Percentiles rank a stretch among this genome's conserved stretches.
Evolutionary conservation across 2,113 vertebrate genomes (phyloP).

Genomic region (Epinephelus fuscoguttatus): DNA sequence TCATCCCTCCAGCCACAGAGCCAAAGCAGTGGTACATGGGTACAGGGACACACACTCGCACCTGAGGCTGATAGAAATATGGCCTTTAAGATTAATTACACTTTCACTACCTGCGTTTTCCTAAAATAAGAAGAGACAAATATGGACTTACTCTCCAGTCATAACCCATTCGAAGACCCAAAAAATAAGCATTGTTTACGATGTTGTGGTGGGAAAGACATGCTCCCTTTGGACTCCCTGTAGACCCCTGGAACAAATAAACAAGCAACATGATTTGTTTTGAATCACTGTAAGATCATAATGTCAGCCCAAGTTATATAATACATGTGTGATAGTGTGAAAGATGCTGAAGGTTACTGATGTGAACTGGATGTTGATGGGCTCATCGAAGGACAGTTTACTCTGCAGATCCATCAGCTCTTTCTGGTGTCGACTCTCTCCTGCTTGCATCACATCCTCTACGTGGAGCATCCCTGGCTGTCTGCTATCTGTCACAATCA

Average conservation of each 20-base stretch:
- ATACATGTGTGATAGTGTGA: neutral
- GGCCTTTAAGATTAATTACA: neutral
- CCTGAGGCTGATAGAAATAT: conserved; percentile 70
- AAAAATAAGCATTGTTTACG: conserved; percentile 90
- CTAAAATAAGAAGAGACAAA: neutral
- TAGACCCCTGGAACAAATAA: conserved; percentile 88
- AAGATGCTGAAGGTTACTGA: conserved; percentile 83
- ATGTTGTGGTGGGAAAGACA: conserved; percentile 93
- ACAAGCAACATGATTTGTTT: neutral
- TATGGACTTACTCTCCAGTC: conserved; percentile 80
- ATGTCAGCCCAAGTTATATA: neutral
- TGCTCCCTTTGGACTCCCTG: conserved; percentile 93
- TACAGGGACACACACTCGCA: conserved; percentile 79
- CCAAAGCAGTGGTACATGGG: conserved; percentile 94
- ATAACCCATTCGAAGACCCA: conserved; percentile 83
- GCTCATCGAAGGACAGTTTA: conserved; percentile 87
- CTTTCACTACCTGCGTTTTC: neutral
- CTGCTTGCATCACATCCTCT: conserved; percentile 90
- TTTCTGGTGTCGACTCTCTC: conserved; percentile 81
- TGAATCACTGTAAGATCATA: neutral
- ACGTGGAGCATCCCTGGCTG: conserved; percentile 89
- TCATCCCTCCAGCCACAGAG: conserved; percentile 87
- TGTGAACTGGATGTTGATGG: conserved; percentile 96
- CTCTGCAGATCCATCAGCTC: conserved; percentile 85
- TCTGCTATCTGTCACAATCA: conserved; percentile 87